These are phyloP conservation scores for Epizoanthus fatuus DNA, from an alignment of 92 coral and sea anemone genomes.

Conservation along the genomic window DNA sequence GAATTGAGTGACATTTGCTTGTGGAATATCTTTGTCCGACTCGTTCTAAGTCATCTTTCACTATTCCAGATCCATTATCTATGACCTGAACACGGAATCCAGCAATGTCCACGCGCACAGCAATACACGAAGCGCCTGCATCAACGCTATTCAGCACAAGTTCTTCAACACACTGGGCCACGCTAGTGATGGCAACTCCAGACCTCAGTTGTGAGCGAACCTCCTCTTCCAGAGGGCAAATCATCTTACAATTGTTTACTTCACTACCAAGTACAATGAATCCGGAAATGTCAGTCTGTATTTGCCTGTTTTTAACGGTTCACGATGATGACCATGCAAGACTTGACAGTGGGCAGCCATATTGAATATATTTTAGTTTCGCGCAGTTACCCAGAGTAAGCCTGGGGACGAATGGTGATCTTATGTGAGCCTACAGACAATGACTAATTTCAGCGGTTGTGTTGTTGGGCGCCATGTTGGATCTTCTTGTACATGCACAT, in stretches of 20 bases:
- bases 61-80: constrained; percentile 93
- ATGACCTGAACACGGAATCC: constrained; percentile 82
- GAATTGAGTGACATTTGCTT: constrained; percentile 89
- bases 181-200: constrained; percentile 88
- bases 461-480: background rate
- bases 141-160: constrained; percentile 93
- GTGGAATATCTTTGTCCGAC: constrained; percentile 91
- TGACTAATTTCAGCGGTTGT: constrained; percentile 14
- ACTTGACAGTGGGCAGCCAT: constrained; percentile 65
- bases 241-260: constrained; percentile 51
- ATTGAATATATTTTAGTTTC: constrained; percentile 35
- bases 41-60: constrained; percentile 66
- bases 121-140: constrained; percentile 91
- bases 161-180: constrained; percentile 96
- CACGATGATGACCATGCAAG: constrained; percentile 68
- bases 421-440: background rate
- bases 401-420: background rate
- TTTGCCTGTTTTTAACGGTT: too few species aligned
- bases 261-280: background rate
- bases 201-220: constrained; percentile 92
- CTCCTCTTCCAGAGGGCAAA: constrained; percentile 84
- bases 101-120: constrained; percentile 87
- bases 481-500: background rate
- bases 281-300: too few species aligned
- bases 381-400: constrained; percentile 28